Evolutionary conservation across 2,113 vertebrate genomes (phyloP), one percentile per base, ranked within the genome.

Genomic region (Coryphaenoides rupestris): DNA sequence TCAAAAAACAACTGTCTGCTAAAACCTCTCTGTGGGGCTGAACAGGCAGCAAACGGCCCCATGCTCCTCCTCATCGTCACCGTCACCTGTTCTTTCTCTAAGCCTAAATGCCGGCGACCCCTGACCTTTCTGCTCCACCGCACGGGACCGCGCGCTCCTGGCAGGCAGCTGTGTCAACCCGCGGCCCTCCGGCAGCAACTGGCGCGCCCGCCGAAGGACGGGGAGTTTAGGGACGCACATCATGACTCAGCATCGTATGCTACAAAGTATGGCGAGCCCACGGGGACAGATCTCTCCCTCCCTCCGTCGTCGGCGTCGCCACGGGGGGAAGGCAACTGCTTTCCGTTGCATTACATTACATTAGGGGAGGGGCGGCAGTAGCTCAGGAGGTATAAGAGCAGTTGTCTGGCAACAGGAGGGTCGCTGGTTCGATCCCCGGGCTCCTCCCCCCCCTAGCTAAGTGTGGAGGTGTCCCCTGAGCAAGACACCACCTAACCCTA

Each of bases 81-180:
- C 77, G 4, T 86, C 88, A 91, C 86, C 89, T 92, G 90, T 91
- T 90, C 85, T 81, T 77, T 72, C 70, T 83, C 87, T 85, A 68
- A 83, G 75, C 74, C 81, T 87, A 85, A 90, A 89, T 80, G 83
- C 77, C 40, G 62, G 33, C 78, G 84, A 81, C 86, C 87, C 85
- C 78, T 85, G 85, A 81, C 88, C 86, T 90, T 87, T 87, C 74
- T 70, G 68, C 79, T 81, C 74, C 74, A 60, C 73, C 80, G 84
- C 79, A 65, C 74, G 52, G 76, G 80, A 79, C 74, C 47, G 23
- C 64, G 23, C 64, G 79, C 85, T 84, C 78, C 76, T 66, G 69
- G 69, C 73, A n/a, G 72, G 84, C 91, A 92, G 89, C 90, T 92
- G 91, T 87, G 82, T 89, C 86, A 90, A 89, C 88, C 87, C n/a